These are phyloP conservation scores for Theristicus caerulescens DNA, from an alignment of 2,113 vertebrate species.

Conservation along the genomic window DNA sequence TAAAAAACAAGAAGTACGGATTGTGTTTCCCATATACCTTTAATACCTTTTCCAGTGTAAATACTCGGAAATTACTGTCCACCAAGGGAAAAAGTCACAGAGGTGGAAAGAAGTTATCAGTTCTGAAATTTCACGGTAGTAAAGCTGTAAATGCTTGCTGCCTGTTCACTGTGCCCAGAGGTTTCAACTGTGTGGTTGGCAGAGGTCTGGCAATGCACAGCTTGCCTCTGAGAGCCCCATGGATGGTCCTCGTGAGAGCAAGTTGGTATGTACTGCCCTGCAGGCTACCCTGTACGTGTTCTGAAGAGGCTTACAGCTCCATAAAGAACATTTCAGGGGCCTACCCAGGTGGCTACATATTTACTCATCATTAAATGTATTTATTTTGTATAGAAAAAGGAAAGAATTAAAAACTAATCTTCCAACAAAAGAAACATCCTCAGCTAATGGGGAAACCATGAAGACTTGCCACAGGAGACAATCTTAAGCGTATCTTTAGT, in stretches of 20 bases:
- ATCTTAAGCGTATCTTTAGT: rapidly evolving
- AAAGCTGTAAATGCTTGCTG: background rate
- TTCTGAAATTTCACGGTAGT: background rate
- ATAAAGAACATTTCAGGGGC: background rate
- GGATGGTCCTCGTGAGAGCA: rapidly evolving
- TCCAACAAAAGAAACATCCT: background rate
- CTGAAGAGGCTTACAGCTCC: background rate
- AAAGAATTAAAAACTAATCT: background rate
- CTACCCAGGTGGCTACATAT: background rate
- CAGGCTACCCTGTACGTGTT: background rate
- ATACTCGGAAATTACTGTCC: background rate
- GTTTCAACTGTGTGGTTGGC: rapidly evolving
- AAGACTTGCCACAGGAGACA: background rate
- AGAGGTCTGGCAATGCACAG: background rate
- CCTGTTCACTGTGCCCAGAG: background rate
- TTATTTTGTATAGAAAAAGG: background rate
- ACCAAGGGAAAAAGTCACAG: background rate
- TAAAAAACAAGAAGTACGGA: background rate
- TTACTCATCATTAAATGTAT: background rate
- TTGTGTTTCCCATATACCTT: background rate
- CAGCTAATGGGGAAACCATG: background rate
- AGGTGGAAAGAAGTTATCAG: background rate
- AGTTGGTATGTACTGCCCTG: background rate
- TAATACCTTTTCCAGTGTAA: background rate
- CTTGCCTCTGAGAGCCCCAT: background rate